Percentiles rank a stretch among this genome's conserved stretches.
Conservation (phyloP, 1,140 invertebrate species). For the Dendrolimus kikuchii region DNA sequence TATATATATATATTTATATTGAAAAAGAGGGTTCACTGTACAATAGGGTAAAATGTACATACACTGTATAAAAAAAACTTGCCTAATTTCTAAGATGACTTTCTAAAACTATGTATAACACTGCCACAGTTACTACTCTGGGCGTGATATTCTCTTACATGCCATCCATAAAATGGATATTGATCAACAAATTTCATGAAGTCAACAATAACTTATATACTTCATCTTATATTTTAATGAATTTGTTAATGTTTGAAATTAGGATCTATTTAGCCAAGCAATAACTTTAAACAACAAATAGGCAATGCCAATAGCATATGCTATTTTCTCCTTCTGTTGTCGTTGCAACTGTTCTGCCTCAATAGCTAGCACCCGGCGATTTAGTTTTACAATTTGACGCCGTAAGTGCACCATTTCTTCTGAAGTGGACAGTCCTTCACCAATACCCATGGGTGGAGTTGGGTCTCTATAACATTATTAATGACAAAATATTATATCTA, state of each 20-base stretch:
- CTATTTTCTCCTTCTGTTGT: slow-evolving; percentile 86
- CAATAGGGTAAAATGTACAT: slow-evolving; percentile 36
- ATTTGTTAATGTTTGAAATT: slow-evolving; percentile 32
- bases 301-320: slow-evolving; percentile 85
- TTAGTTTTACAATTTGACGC: slow-evolving; percentile 86
- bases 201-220: slow-evolving; percentile 46
- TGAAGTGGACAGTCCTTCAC: slow-evolving; percentile 78
- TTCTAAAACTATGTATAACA: slow-evolving; percentile 32
- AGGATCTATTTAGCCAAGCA: slow-evolving; percentile 84
- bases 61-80: slow-evolving; percentile 44
- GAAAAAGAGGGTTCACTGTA: slow-evolving; percentile 33
- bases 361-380: slow-evolving; percentile 87
- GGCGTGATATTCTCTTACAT: slow-evolving; percentile 21
- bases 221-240: slow-evolving; percentile 46
- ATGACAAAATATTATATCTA: slow-evolving; percentile 2
- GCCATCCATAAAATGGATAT: slow-evolving; percentile 23
- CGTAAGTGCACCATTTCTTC: slow-evolving; percentile 88
- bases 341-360: slow-evolving; percentile 86
- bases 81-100: slow-evolving; percentile 39
- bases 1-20: slow-evolving; percentile 7
- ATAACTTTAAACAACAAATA: slow-evolving; percentile 90
- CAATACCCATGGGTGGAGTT: slow-evolving; percentile 75
- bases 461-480: slow-evolving; percentile 71
- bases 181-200: slow-evolving; percentile 39
- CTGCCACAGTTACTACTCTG: slow-evolving; percentile 29